Conservation (phyloP, 2,888 invertebrate species). For the Dorcus hopei region DNA sequence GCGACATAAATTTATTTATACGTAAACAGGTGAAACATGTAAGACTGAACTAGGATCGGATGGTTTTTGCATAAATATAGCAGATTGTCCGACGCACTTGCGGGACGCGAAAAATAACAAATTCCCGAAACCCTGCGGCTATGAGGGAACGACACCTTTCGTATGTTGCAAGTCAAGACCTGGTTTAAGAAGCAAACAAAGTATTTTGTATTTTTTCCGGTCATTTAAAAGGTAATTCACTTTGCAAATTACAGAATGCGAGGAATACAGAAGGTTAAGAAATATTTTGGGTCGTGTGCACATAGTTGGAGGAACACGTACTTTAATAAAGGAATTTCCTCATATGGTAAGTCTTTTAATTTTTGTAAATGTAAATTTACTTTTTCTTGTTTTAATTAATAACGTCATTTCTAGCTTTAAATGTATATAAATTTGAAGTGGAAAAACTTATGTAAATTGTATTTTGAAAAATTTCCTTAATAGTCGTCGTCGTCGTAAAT, state of each 20-base stretch:
- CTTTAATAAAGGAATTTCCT: conserved; percentile 11
- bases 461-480: background rate
- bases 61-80: too few relatives aligned
- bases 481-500: too few relatives aligned
- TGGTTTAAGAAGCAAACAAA: background rate
- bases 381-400: background rate
- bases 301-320: background rate
- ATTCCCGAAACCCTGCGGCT: conserved; percentile 16
- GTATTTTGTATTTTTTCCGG: background rate
- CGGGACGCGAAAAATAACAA: background rate
- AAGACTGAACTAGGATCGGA: too few relatives aligned
- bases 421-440: too few relatives aligned
- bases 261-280: background rate
- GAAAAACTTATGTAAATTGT: background rate
- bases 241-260: background rate
- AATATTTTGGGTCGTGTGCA: background rate
- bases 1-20: too few relatives aligned
- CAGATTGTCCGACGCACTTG: too few relatives aligned
- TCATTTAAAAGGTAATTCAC: background rate
- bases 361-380: background rate
- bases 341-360: conserved; percentile 16
- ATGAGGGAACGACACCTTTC: conserved; percentile 5
- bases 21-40: too few relatives aligned
- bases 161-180: conserved; percentile 16
- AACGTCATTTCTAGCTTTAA: too few relatives aligned